Evolutionary conservation across 2,797 vertebrate genomes (phyloP).

Genomic region (Decapterus maruadsi): DNA sequence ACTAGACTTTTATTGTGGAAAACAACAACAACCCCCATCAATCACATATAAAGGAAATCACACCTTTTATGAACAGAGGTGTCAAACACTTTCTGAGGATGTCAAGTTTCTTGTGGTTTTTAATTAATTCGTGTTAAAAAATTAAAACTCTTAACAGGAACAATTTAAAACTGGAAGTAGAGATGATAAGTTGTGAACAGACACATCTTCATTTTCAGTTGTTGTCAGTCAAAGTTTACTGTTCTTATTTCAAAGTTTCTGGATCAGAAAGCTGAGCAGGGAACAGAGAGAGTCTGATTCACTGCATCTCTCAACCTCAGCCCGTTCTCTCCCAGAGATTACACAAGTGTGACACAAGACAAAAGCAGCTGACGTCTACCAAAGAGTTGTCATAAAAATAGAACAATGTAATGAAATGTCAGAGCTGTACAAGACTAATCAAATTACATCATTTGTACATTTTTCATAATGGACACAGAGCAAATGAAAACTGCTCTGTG

Average conservation of each 20-base stretch:
- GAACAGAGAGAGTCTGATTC: slow-evolving; percentile 21
- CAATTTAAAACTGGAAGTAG: not conserved
- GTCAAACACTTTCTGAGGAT: not conserved
- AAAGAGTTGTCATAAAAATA: slow-evolving; percentile 48
- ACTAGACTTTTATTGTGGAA: not conserved
- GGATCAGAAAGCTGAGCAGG: slow-evolving; percentile 28
- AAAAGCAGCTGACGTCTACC: slow-evolving; percentile 34
- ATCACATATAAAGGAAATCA: not conserved
- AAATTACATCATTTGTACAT: slow-evolving; percentile 43
- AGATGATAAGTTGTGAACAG: slow-evolving; percentile 34
- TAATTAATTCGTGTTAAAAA: not conserved
- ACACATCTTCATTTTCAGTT: slow-evolving; percentile 24
- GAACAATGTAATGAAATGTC: slow-evolving; percentile 55
- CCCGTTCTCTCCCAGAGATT: slow-evolving; percentile 31
- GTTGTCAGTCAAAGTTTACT: slow-evolving; percentile 42
- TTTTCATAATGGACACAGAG: slow-evolving; percentile 34
- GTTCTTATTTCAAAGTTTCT: slow-evolving; percentile 39
- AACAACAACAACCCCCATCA: not conserved
- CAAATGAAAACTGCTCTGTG: not conserved
- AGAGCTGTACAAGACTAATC: slow-evolving; percentile 56
- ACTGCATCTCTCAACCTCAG: slow-evolving; percentile 9
- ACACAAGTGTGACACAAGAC: slow-evolving; percentile 33
- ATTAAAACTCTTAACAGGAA: not conserved
- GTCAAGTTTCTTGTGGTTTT: not conserved
- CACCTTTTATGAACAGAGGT: not conserved